phyloP scores from a whole-genome alignment of 2,797 vertebrate genomes.

The Sciaenops ocellatus region DNA sequence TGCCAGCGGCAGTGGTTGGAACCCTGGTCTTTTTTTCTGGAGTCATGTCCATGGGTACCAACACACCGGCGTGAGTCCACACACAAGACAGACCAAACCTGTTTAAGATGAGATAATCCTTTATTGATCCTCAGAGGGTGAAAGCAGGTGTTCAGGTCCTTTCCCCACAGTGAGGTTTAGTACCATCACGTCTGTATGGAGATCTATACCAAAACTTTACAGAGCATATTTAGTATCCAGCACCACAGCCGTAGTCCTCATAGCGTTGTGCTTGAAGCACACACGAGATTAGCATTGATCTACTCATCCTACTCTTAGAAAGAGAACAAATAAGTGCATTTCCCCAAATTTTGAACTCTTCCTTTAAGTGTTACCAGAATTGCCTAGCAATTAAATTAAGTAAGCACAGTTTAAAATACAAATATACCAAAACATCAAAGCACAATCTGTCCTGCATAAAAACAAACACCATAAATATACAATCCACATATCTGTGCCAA shows the following conservation, averaged over 20 bases:
- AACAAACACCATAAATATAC: conserved; percentile 16
- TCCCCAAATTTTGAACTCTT: conserved; percentile 26
- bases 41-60: conserved; percentile 84
- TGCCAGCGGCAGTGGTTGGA: conserved; percentile 86
- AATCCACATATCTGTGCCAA: conserved; percentile 15
- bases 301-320: conserved; percentile 2
- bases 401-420: conserved; percentile 14
- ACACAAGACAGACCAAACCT: neutral
- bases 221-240: neutral
- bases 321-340: neutral
- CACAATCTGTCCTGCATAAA: conserved; percentile 11
- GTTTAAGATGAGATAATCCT: no score
- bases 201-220: neutral
- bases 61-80: conserved; percentile 85
- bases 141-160: no score
- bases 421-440: conserved; percentile 28
- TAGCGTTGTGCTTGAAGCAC: neutral
- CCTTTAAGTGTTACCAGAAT: no score
- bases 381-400: conserved; percentile 17
- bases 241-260: neutral
- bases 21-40: conserved; percentile 87
- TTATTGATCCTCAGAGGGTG: no score
- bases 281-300: conserved; percentile 36
- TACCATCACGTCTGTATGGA: neutral
- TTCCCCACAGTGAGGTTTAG: neutral